Percentiles rank a stretch among this genome's conserved stretches.
Conservation (phyloP, 2,113 vertebrate species). For the Coryphaenoides rupestris region DNA sequence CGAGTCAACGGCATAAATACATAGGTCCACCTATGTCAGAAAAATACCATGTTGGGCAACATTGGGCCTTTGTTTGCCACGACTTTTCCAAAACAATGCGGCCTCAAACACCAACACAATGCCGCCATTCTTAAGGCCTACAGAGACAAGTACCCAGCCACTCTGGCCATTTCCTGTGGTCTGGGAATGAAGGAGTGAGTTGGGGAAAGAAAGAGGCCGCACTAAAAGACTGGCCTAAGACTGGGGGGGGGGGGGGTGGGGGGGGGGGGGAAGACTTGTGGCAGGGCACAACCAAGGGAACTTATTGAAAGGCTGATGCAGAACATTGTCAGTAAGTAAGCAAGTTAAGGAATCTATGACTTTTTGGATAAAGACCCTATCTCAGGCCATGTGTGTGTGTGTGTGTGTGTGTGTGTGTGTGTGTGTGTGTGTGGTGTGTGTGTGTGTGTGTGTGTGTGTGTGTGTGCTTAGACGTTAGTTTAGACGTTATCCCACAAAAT, state of each 20-base stretch:
- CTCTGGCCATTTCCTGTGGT: constrained; percentile 62
- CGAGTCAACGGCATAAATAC: too few relatives aligned
- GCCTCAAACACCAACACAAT: constrained; percentile 58
- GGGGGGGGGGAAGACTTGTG: constrained; percentile 7
- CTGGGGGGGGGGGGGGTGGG: constrained; percentile 5
- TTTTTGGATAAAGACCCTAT: too few relatives aligned
- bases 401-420: too few relatives aligned
- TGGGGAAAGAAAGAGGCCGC: constrained; percentile 29
- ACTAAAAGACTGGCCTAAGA: constrained; percentile 2
- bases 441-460: too few relatives aligned
- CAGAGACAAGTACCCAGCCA: constrained; percentile 48
- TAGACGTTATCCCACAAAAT: too few relatives aligned
- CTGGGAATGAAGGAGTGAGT: constrained; percentile 46
- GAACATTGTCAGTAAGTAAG: too few relatives aligned
- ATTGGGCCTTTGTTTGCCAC: not conserved
- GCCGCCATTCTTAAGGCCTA: constrained; percentile 65
- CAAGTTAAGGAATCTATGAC: not conserved
- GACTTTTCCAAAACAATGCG: constrained; percentile 63
- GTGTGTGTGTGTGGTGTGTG: too few relatives aligned
- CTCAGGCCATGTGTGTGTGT: too few relatives aligned
- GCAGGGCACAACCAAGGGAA: not conserved
- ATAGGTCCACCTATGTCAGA: not conserved
- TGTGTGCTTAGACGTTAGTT: too few relatives aligned
- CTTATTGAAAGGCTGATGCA: too few relatives aligned
- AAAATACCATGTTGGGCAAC: constrained; percentile 24